Conservation (phyloP, 2,888 invertebrate species). For the Dinocampus coccinellae region DNA sequence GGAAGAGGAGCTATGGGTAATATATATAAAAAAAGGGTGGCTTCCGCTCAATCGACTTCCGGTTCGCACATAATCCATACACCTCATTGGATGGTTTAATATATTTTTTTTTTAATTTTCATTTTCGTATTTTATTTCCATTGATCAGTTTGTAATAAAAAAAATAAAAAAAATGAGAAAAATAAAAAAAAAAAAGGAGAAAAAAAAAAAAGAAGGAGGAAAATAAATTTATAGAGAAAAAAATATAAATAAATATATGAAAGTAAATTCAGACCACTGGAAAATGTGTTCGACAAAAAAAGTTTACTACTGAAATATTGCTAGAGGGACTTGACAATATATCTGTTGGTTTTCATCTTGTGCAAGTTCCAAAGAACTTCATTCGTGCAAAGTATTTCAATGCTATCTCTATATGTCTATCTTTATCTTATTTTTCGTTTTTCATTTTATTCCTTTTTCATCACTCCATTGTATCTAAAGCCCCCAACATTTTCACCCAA, state of each 20-base stretch:
- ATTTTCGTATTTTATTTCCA: too few species aligned
- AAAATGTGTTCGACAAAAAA: constrained; percentile 35
- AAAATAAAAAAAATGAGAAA: too few species aligned
- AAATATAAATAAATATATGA: constrained; percentile 7
- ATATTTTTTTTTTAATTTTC: constrained; percentile 9
- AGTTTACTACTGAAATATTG: constrained; percentile 9
- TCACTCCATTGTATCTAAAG: background rate
- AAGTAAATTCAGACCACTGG: constrained; percentile 18
- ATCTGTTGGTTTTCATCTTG: constrained; percentile 36
- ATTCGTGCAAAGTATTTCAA: constrained; percentile 19
- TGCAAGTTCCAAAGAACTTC: constrained; percentile 42
- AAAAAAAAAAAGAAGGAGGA: background rate
- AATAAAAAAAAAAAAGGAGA: too few species aligned
- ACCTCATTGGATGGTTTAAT: background rate
- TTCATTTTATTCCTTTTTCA: background rate
- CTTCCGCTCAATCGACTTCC: constrained; percentile 27
- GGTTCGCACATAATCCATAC: constrained; percentile 9
- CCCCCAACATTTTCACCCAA: background rate
- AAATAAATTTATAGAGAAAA: background rate
- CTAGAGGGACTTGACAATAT: background rate
- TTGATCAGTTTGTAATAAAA: too few species aligned
- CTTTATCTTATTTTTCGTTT: background rate
- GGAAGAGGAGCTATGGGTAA: background rate
- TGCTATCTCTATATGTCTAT: background rate
- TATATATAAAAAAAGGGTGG: background rate